phyloP scores from a whole-genome alignment of 2,797 vertebrate species.

The Ctenopoma kingsleyae region DNA sequence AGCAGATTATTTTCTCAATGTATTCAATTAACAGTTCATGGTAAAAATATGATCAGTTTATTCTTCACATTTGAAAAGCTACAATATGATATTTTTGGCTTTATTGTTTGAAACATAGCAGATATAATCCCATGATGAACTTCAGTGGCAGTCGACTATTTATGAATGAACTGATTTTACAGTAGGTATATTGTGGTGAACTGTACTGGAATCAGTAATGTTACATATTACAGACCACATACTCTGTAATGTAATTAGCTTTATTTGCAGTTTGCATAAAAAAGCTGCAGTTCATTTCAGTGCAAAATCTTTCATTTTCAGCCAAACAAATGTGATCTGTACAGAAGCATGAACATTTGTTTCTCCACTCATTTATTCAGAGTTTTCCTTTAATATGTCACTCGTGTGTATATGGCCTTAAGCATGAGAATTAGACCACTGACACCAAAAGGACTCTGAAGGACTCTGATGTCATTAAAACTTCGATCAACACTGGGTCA shows the following conservation, averaged over 20 bases:
- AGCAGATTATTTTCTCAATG: background rate
- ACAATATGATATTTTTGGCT: background rate
- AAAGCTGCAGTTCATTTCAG: no score
- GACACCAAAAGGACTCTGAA: background rate
- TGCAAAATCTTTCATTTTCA: background rate
- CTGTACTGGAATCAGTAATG: background rate
- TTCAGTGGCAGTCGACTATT: no score
- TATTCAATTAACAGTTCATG: background rate
- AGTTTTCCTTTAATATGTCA: background rate
- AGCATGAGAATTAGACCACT: background rate
- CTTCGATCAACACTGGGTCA: slow-evolving; percentile 56
- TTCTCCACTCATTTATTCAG: background rate
- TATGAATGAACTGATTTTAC: no score
- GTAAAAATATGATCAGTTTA: background rate
- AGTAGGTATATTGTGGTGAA: background rate
- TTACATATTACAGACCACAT: background rate
- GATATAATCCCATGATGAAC: no score
- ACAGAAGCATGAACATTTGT: no score
- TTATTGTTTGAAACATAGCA: background rate
- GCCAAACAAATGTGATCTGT: background rate
- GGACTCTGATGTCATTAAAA: slow-evolving; percentile 44
- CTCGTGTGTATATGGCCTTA: background rate
- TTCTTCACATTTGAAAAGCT: slow-evolving; percentile 1
- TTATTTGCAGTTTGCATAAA: no score
- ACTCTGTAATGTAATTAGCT: no score